Conservation (phyloP, 2,113 vertebrate species). For the Nesogale talazaci region DNA sequence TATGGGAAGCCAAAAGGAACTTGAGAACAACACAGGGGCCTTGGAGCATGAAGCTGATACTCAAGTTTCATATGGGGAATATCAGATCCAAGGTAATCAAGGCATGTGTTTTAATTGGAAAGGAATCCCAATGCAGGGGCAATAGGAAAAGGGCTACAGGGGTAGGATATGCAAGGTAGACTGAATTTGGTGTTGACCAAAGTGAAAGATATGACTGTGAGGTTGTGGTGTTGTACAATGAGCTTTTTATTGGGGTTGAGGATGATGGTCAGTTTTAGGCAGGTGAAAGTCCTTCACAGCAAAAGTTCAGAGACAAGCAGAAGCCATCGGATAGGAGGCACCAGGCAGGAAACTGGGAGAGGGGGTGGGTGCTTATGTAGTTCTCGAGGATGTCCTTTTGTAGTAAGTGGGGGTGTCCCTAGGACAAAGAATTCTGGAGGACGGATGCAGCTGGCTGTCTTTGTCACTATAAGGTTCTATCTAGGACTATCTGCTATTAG, state of each 20-base stretch:
- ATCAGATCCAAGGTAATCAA: background rate
- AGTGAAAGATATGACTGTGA: background rate
- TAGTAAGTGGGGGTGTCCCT: background rate
- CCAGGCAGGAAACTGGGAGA: background rate
- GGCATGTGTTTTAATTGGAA: background rate
- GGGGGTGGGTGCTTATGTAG: background rate
- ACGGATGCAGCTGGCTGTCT: background rate
- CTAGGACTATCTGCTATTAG: background rate
- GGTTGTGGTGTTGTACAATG: background rate
- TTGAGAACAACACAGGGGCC: background rate
- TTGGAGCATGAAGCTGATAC: background rate
- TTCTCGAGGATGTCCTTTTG: background rate
- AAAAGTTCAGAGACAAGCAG: background rate
- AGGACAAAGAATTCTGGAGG: background rate
- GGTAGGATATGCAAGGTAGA: background rate
- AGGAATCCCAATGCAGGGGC: background rate
- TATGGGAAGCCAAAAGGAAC: background rate
- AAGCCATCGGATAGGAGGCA: background rate
- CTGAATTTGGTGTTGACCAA: background rate
- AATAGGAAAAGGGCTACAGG: background rate
- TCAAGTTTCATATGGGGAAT: rapidly evolving
- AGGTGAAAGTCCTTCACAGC: background rate
- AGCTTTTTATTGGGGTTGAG: background rate
- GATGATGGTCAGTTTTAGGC: background rate
- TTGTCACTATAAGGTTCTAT: too few relatives aligned